Evolutionary conservation across 1,140 invertebrate species (phyloP).

Genomic region (Drosophila tristis): DNA sequence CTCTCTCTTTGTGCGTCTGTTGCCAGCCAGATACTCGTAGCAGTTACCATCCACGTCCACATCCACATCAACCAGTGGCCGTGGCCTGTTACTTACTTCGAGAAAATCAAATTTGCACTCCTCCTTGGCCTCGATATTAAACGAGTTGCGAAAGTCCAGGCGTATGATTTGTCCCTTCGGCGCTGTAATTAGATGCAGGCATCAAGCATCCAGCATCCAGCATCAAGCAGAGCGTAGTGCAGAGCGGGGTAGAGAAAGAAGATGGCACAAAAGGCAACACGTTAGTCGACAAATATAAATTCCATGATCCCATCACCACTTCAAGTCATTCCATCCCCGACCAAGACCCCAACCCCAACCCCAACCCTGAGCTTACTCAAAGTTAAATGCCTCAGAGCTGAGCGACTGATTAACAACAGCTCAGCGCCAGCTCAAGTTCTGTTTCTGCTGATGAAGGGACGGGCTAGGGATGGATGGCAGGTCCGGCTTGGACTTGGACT

Average conservation of each 20-base stretch:
- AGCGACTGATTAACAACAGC: slow-evolving; percentile 54
- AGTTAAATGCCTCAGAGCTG: slow-evolving; percentile 22
- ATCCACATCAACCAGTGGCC: slow-evolving; percentile 12
- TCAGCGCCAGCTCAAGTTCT: slow-evolving; percentile 7
- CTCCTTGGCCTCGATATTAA: slow-evolving; percentile 90
- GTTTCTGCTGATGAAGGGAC: too few species aligned
- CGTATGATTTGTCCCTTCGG: slow-evolving; percentile 89
- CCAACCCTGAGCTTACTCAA: slow-evolving; percentile 6
- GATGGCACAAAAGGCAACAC: slow-evolving; percentile 16
- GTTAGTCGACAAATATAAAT: slow-evolving; percentile 34
- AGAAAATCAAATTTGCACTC: slow-evolving; percentile 93
- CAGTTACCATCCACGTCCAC: too few species aligned
- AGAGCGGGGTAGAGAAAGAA: neutral
- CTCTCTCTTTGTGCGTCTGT: too few species aligned
- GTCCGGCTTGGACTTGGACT: too few species aligned
- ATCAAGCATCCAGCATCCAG: slow-evolving; percentile 1
- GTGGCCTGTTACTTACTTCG: slow-evolving; percentile 86
- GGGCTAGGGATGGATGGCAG: too few species aligned
- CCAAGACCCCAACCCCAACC: too few species aligned
- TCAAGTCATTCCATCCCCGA: too few species aligned
- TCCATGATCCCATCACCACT: slow-evolving; percentile 2
- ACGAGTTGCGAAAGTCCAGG: slow-evolving; percentile 93
- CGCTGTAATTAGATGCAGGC: slow-evolving; percentile 87
- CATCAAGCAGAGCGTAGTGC: neutral
- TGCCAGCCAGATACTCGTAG: too few species aligned